Evolutionary conservation across 2,797 vertebrate genomes (phyloP), one percentile per base, ranked within the genome.

Genomic region (Scleropages formosus): DNA sequence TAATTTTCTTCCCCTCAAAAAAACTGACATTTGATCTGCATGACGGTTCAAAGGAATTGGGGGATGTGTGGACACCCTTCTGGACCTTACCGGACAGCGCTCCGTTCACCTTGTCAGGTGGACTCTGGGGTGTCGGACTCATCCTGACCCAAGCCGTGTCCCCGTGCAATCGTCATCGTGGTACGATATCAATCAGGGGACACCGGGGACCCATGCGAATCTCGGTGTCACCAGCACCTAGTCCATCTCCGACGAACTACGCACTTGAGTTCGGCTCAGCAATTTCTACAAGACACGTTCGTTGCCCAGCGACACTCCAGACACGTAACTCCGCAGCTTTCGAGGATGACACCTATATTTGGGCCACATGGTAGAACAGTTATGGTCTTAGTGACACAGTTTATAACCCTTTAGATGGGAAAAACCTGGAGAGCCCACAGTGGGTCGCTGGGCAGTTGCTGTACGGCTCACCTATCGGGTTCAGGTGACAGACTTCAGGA

Each of bases 261-360:
- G 18, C 11, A 22, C 59, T 44, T 12, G 26, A 13, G 56, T 74
- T 78, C 77, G 60, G 79, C 83, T 84, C 0, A 66, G 84, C 84
- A 77, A 73, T 86, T 87, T 85, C 87, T 90, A 89, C n/a, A n/a
- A 90, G 88, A 88, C 78, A 63, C 84, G 10, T 24, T 82, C 81
- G n/a, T n/a, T 80, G 82, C 80, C 83, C 39, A 59, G 82, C 79
- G 80, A 82, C 81, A 80, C 49, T 80, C 46, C 49, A 18, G 4
- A 51, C n/a, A 79, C 82, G 81, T n/a, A n/a, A 85, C 86, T 75
- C 80, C 80, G 80, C 73, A 72, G 20, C 75, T 72, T 62, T 44
- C 39, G n/a, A 51, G 56, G 62, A 44, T 15, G 9, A 16, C 66
- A 67, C 26, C 51, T 66, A 66, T 44, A 39, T 66, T n/a, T 18